A percentile compares a stretch with the other conserved stretches of the same genome.
Evolutionary conservation across 37 sponge, comb jelly and placozoan species (phyloP).

Genomic region (Beroe ovata): DNA sequence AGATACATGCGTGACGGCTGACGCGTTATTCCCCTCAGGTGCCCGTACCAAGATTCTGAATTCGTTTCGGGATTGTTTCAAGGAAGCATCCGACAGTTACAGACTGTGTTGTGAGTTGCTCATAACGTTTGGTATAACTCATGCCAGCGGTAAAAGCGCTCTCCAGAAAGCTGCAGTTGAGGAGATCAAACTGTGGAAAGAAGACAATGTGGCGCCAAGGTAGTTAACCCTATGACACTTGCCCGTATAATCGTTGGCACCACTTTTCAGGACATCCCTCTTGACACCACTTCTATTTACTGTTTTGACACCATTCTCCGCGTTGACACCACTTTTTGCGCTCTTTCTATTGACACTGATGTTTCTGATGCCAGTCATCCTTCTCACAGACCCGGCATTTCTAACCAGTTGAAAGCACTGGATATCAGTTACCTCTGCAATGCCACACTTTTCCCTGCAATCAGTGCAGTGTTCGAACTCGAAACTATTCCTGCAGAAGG

Average conservation of each 20-base stretch:
- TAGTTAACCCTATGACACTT: not conserved
- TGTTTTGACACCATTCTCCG: too few species aligned
- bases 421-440: conserved; percentile 36
- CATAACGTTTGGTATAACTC: conserved; percentile 24
- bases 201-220: conserved; percentile 1
- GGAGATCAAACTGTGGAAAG: not conserved
- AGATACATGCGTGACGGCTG: too few species aligned
- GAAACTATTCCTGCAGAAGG: not conserved
- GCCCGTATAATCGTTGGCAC: too few species aligned
- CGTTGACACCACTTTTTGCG: not conserved
- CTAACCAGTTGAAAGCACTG: conserved; percentile 48
- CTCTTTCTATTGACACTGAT: not conserved
- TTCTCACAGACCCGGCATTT: conserved; percentile 31
- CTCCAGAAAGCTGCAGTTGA: conserved; percentile 20
- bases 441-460: not conserved
- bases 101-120: conserved; percentile 36
- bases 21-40: too few species aligned
- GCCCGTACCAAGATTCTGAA: not conserved
- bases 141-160: conserved; percentile 8
- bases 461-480: not conserved
- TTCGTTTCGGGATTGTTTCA: conserved; percentile 20
- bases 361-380: too few species aligned
- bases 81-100: conserved; percentile 20
- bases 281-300: too few species aligned
- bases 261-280: not conserved